Evolutionary conservation across 2,113 vertebrate species (phyloP), one percentile per base, ranked within the genome.

Genomic region (Syngnathus scovelli): DNA sequence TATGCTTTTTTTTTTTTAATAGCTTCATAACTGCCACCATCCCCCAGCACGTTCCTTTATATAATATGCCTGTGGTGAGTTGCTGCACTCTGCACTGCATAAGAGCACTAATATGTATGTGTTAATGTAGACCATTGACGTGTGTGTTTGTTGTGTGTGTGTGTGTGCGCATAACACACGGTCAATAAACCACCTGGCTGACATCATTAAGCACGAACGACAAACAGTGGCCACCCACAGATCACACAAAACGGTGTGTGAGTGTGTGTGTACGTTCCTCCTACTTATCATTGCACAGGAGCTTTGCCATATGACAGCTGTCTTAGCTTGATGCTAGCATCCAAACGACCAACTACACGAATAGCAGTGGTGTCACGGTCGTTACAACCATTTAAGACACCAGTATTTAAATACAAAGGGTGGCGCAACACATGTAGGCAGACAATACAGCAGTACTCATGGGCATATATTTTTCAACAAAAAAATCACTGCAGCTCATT

Each of bases 21-120:
- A 33, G 27, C 27, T 33, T 79, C 78, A 78, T 80, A 66, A 68
- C 64, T 82, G 67, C 64, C 63, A 48, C 43, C 68, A 21, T 27
- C 21, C 15, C 6, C 74, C 13, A 55, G 68, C 68, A 61, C 33
- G 65, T 15, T 3, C 56, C 27, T 41, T 77, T 83, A 84, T 83
- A 85, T 83, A 85, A 80, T 86, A 86, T 76, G 73, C 71, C 64
- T 68, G 66, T 74, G 65, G 74, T 66, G 70, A 76, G 78, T 69
- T 61, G 70, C 37, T 67, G 72, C 59, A 49, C 85, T 81, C 71
- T 74, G 49, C 61, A 63, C 43, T 64, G 21, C 62, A 33, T 69
- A 69, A 74, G 69, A 84, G 76, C 71, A 72, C 67, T 46, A 23
- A 9, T 3, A 23, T 55, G 43, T 72, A 27, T 66, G 3, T 64